phyloP scores from a whole-genome alignment of 2,113 vertebrate genomes.

The Chinchilla lanigera region DNA sequence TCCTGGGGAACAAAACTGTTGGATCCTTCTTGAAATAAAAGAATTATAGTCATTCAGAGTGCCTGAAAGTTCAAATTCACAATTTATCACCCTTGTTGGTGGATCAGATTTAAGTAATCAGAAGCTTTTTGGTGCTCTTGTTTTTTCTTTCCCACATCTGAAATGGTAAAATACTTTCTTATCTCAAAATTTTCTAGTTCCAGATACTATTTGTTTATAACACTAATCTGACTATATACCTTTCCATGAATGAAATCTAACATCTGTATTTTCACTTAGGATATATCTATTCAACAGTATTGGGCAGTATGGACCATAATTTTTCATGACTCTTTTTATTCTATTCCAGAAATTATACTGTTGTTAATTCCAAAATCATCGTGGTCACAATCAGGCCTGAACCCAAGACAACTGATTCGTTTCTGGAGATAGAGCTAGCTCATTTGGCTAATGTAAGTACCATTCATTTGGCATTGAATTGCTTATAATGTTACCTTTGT shows the following conservation, averaged over 20 bases:
- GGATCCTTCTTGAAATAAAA: slow-evolving; percentile 55
- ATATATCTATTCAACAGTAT: slow-evolving; percentile 11
- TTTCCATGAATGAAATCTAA: background rate
- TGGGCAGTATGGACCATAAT: background rate
- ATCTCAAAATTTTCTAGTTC: background rate
- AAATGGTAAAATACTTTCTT: slow-evolving; percentile 1
- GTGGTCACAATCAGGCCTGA: slow-evolving; percentile 98
- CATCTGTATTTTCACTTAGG: background rate
- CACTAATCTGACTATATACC: background rate
- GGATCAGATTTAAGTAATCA: slow-evolving; percentile 44
- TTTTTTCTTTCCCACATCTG: slow-evolving; percentile 3
- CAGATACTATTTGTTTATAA: background rate
- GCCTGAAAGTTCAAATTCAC: slow-evolving; percentile 61
- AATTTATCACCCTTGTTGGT: slow-evolving; percentile 55
- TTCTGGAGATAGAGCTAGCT: slow-evolving; percentile 97
- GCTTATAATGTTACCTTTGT: background rate
- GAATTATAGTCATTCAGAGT: slow-evolving; percentile 42
- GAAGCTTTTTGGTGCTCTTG: background rate
- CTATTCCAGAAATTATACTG: slow-evolving; percentile 95
- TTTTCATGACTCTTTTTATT: slow-evolving; percentile 60
- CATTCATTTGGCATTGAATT: background rate
- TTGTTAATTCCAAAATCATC: slow-evolving; percentile 98
- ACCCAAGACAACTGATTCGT: slow-evolving; percentile 92
- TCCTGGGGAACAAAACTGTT: slow-evolving; percentile 23
- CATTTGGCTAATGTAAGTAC: slow-evolving; percentile 97